Evolutionary conservation across 1,140 invertebrate species (phyloP), one percentile per base, ranked within the genome.

Genomic region (Pentalonia nigronervosa): DNA sequence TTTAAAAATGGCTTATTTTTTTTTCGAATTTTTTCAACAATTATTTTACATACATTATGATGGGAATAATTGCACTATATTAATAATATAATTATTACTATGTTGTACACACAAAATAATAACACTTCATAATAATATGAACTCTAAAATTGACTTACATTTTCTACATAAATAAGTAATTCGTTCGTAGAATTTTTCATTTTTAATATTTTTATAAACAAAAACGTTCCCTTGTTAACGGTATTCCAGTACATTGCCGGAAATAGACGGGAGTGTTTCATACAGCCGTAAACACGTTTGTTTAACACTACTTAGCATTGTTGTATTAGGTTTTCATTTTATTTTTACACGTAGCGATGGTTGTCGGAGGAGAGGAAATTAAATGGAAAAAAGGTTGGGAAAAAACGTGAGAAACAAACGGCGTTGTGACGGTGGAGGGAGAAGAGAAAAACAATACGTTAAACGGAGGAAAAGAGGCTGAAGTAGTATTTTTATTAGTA

Each of bases 401-500:
- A 88, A 76, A 76, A 76, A 76, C 60, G 60, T 76, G 60, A n/a
- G 48, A 91, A 45, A 90, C 48, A 53, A 90, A 60, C 41, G 9
- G 36, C 11, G 9, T 45, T 30, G 21, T 20, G 25, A n/a, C 30
- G 34, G n/a, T 53, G 21, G 48, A 21, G 21, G 25, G 23, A 45
- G 7, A 9, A 45, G 45, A 36, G n/a, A 81, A 86, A 56, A 86
- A 84, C 47, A 84, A 91, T 91, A 91, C 30, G 60, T 91, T 50
- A 45, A 53, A 6, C 45, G 48, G 45, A 48, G 47, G 47, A 92
- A 86, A 53, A 86, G 34, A 53, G 48, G 48, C 47, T 50, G 91
- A 92, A 92, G 45, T 92, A 48, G 30, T 92, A 84, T 92, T 92
- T 92, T 92, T 92, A 86, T 93, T 93, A 86, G 48, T 81, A 83